phyloP scores from a whole-genome alignment of 92 coral and sea anemone species.

The Zoanthus gigantus region DNA sequence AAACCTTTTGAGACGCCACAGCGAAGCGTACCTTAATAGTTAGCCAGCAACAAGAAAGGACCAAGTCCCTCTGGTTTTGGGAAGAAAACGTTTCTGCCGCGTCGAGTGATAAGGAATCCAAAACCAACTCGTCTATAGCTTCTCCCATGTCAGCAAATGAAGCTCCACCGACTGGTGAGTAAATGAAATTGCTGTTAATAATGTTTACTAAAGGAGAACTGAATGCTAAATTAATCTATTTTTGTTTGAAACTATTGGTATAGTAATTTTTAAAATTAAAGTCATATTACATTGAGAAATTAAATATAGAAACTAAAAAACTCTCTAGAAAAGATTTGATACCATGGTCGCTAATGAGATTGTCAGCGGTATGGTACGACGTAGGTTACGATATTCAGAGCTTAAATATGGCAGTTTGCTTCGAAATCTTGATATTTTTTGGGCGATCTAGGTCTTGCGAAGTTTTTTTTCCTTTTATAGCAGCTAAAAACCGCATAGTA shows the following conservation, averaged over 20 bases:
- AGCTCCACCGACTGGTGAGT: constrained; percentile 68
- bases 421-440: no score
- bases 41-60: constrained; percentile 80
- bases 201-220: background rate
- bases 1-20: background rate
- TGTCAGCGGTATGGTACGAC: no score
- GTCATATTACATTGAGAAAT: background rate
- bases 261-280: no score
- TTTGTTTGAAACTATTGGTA: no score
- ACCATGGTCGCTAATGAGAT: no score
- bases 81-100: constrained; percentile 12
- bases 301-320: no score
- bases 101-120: constrained; percentile 23
- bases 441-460: no score
- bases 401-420: no score
- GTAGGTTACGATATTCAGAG: no score
- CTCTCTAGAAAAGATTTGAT: no score
- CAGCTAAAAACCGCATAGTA: background rate
- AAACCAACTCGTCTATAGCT: constrained; percentile 71
- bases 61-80: constrained; percentile 65
- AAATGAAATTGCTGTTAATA: background rate
- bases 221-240: no score
- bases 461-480: no score
- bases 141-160: constrained; percentile 81
- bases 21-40: constrained; percentile 62